phyloP scores from a whole-genome alignment of 1,140 invertebrate genomes.

The Pseudomyrmex cubaensis region DNA sequence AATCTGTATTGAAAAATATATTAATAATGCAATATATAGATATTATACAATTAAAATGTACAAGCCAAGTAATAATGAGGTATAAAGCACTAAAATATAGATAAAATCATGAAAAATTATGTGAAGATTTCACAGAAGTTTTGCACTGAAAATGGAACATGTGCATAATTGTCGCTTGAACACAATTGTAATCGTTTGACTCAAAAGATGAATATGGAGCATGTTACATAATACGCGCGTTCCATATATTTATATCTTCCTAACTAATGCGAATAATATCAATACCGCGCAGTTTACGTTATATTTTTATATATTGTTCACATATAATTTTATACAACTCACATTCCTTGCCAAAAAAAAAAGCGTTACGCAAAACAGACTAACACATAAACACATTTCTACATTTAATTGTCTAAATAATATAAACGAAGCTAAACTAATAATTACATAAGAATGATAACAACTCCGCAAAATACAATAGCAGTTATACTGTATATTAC shows the following conservation, averaged over 20 bases:
- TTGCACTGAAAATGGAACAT: neutral
- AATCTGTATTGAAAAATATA: constrained; percentile 39
- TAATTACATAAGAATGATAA: constrained; percentile 21
- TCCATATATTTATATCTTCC: neutral
- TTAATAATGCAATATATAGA: neutral
- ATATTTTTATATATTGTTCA: constrained; percentile 5
- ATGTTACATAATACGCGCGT: constrained; percentile 14
- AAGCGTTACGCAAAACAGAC: constrained; percentile 26
- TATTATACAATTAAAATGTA: neutral
- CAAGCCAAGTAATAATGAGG: constrained; percentile 19
- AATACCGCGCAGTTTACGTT: constrained; percentile 6
- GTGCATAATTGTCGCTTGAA: constrained; percentile 22
- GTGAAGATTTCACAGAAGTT: neutral
- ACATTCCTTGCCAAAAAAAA: constrained; percentile 28
- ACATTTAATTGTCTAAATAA: constrained; percentile 4
- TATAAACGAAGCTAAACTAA: constrained; percentile 2
- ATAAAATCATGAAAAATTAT: neutral
- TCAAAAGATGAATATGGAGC: constrained; percentile 13
- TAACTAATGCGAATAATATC: constrained; percentile 19
- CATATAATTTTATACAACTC: constrained; percentile 1
- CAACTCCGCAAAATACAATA: constrained; percentile 3
- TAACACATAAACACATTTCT: neutral
- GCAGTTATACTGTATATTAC: constrained; percentile 28
- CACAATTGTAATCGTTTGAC: constrained; percentile 19
- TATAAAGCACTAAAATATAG: neutral